These are phyloP conservation scores for Phaenicophaeus curvirostris DNA, from an alignment of 2,797 vertebrate genomes.

Conservation along the genomic window DNA sequence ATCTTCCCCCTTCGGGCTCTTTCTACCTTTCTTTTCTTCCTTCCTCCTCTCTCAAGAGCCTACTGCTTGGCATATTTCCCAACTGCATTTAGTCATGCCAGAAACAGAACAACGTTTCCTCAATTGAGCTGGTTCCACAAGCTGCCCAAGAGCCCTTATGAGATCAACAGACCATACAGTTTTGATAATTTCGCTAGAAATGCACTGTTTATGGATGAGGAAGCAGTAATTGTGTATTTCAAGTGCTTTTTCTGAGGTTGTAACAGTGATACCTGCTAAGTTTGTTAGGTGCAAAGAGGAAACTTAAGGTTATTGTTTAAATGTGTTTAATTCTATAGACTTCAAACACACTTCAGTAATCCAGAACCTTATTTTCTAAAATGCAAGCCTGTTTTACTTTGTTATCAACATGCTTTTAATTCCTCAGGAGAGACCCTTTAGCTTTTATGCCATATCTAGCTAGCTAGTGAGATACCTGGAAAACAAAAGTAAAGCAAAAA, in stretches of 20 bases:
- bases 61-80: conserved; percentile 26
- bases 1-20: conserved; percentile 10
- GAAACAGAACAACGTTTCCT: background rate
- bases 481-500: background rate
- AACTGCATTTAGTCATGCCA: conserved; percentile 49
- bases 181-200: conserved; percentile 42
- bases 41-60: background rate
- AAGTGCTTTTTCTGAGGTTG: background rate
- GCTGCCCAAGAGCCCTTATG: conserved; percentile 22
- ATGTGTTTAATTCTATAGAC: background rate
- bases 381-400: background rate
- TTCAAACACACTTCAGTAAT: background rate
- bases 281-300: background rate
- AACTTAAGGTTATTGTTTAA: background rate
- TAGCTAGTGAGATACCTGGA: background rate
- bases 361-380: background rate
- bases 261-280: background rate
- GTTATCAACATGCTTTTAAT: background rate
- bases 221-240: conserved; percentile 2
- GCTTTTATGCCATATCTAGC: background rate
- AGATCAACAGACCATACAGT: background rate
- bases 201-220: background rate
- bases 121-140: background rate
- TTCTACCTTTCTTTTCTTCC: conserved; percentile 20
- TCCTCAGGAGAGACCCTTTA: background rate